Evolutionary conservation across 2,888 invertebrate genomes (phyloP).

Genomic region (Dryomyza anilis): DNA sequence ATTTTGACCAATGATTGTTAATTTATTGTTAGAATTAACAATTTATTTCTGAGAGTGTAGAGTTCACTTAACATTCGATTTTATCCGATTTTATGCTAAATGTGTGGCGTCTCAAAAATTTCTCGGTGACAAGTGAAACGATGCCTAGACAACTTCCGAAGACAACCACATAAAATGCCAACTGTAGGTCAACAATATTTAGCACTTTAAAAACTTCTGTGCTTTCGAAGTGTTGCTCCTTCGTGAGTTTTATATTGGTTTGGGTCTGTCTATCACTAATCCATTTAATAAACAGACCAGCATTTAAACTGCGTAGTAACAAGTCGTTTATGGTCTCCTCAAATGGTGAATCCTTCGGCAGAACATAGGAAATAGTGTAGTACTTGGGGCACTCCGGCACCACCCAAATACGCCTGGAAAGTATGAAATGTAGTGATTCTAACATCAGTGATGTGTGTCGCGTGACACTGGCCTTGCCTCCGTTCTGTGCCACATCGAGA

Average conservation of each 20-base stretch:
- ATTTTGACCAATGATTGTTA: no score
- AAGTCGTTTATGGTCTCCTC: constrained; percentile 52
- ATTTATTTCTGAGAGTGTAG: no score
- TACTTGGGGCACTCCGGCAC: constrained; percentile 60
- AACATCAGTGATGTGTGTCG: constrained; percentile 51
- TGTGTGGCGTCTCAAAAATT: constrained; percentile 6
- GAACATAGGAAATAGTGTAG: constrained; percentile 58
- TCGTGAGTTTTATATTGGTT: constrained; percentile 41
- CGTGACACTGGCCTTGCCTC: constrained; percentile 53
- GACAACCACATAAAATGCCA: constrained; percentile 57
- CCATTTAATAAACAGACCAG: constrained; percentile 59
- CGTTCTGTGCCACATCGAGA: constrained; percentile 43
- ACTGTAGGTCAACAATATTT: constrained; percentile 55
- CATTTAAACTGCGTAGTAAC: constrained; percentile 48
- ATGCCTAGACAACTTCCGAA: constrained; percentile 47
- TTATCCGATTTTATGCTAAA: no score
- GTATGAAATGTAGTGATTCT: constrained; percentile 47
- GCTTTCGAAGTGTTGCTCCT: constrained; percentile 31
- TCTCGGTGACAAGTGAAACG: constrained; percentile 43
- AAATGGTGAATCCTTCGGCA: constrained; percentile 57
- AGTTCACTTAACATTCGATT: no score
- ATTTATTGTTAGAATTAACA: no score
- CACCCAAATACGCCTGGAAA: constrained; percentile 47
- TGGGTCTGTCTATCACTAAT: constrained; percentile 49
- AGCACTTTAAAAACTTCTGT: constrained; percentile 47